phyloP scores from a whole-genome alignment of 1,140 invertebrate species.

The Heliothis subflexa region DNA sequence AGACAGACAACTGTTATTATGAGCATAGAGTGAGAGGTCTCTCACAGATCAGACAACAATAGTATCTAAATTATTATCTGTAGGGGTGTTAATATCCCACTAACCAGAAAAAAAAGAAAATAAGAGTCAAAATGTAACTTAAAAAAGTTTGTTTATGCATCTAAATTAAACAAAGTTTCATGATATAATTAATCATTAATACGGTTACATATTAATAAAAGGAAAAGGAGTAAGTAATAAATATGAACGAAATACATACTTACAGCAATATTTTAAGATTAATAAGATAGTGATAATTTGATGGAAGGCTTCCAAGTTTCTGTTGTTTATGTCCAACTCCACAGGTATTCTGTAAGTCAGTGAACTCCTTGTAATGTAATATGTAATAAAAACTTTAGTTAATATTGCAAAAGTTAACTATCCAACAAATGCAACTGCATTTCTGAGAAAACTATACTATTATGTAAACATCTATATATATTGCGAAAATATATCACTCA shows the following conservation, averaged over 20 bases:
- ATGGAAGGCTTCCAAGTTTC: constrained; percentile 8
- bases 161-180: not conserved
- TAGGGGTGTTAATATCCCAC: too few species aligned
- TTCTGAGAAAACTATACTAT: constrained; percentile 36
- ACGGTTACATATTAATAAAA: too few species aligned
- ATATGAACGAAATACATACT: constrained; percentile 1
- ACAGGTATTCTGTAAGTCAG: not conserved
- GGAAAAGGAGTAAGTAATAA: not conserved
- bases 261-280: constrained; percentile 8
- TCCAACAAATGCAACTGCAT: not conserved
- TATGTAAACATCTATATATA: constrained; percentile 53
- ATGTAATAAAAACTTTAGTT: not conserved
- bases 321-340: constrained; percentile 17
- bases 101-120: too few species aligned
- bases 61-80: too few species aligned
- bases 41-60: too few species aligned
- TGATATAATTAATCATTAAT: too few species aligned
- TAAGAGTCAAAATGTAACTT: too few species aligned
- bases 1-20: too few species aligned
- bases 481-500: not conserved
- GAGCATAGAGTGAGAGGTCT: too few species aligned
- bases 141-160: too few species aligned
- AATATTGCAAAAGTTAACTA: not conserved
- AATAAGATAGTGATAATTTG: constrained; percentile 1
- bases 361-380: not conserved